Evolutionary conservation across 2,113 vertebrate genomes (phyloP).

Genomic region (Hippocampus abdominalis): DNA sequence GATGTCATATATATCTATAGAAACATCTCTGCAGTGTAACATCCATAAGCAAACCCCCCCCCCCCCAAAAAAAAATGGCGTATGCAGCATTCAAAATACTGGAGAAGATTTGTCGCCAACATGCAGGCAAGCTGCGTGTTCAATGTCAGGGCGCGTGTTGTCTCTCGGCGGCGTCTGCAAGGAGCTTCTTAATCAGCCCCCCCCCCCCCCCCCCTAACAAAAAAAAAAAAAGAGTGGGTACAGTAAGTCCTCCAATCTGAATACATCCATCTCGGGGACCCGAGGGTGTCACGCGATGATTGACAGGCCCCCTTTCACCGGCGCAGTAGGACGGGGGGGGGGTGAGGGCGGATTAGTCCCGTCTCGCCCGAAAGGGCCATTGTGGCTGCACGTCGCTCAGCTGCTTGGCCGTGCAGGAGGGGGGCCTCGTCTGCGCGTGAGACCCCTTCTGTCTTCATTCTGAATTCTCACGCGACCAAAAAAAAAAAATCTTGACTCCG

Average conservation of each 20-base stretch:
- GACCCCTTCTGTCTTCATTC: constrained; percentile 50
- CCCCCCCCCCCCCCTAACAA: neutral
- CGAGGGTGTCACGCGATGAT: constrained; percentile 62
- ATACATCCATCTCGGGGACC: constrained; percentile 60
- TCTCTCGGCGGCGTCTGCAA: constrained; percentile 36
- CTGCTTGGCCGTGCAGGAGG: constrained; percentile 60
- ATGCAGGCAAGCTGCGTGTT: neutral
- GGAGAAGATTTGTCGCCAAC: neutral
- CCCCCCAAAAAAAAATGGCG: neutral
- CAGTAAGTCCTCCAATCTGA: constrained; percentile 66
- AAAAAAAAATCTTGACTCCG: too few species aligned
- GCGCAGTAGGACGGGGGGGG: constrained; percentile 51
- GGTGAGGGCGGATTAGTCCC: constrained; percentile 59
- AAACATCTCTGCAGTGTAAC: neutral
- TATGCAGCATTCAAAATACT: neutral
- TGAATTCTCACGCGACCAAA: constrained; percentile 18
- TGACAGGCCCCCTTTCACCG: constrained; percentile 68
- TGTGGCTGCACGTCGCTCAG: constrained; percentile 69
- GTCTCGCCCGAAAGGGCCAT: constrained; percentile 68
- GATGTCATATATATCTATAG: too few species aligned
- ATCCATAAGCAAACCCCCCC: accelerated
- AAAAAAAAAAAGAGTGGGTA: constrained; percentile 51
- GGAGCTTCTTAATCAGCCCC: constrained; percentile 48
- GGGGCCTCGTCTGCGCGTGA: constrained; percentile 30
- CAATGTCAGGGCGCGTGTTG: constrained; percentile 17